These are phyloP conservation scores for Eira barbara DNA, from an alignment of 2,113 vertebrate species.

Conservation along the genomic window DNA sequence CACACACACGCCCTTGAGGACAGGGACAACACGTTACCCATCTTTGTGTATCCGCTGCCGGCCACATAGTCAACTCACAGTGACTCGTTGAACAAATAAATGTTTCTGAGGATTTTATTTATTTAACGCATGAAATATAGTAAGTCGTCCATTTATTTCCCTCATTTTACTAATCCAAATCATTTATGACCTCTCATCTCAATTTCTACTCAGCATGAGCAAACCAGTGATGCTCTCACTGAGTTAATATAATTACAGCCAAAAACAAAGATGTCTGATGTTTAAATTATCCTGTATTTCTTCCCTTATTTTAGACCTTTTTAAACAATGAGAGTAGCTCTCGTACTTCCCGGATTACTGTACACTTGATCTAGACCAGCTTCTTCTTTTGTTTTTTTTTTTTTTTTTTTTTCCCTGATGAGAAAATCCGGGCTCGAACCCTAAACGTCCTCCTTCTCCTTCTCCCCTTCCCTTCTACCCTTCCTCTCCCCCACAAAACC, in stretches of 20 bases:
- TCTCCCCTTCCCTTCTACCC: too few species aligned
- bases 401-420: background rate
- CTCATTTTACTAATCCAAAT: slow-evolving; percentile 22
- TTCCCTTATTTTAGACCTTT: background rate
- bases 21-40: background rate
- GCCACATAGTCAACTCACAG: background rate
- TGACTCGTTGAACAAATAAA: background rate
- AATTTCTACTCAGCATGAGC: slow-evolving; percentile 1
- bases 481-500: background rate
- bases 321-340: background rate
- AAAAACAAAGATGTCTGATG: background rate
- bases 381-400: background rate
- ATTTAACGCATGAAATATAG: slow-evolving; percentile 5
- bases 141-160: slow-evolving; percentile 14
- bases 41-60: background rate
- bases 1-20: background rate
- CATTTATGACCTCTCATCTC: slow-evolving; percentile 33
- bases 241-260: background rate
- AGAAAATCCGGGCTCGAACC: background rate
- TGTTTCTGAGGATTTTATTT: slow-evolving; percentile 18
- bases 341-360: background rate
- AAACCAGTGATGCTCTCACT: background rate
- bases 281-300: background rate
- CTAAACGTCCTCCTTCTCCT: background rate
- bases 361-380: background rate